phyloP scores from a whole-genome alignment of 2,888 invertebrate genomes.

The Pyrocoelia pectoralis region DNA sequence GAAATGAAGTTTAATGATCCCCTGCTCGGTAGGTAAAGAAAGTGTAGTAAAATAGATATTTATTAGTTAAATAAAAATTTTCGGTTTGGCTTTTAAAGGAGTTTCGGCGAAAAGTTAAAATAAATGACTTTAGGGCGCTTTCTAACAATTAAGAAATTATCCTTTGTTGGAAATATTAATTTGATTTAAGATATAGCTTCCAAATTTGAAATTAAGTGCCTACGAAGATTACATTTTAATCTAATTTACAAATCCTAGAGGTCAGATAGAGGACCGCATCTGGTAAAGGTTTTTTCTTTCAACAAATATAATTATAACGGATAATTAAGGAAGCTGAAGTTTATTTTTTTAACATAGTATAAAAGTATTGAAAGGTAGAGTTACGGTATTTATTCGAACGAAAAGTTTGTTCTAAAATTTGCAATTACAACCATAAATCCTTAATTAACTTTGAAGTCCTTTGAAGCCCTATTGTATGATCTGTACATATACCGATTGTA shows the following conservation, averaged over 20 bases:
- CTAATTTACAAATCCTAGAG: conserved; percentile 10
- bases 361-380: background rate
- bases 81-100: conserved; percentile 28
- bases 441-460: conserved; percentile 9
- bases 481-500: background rate
- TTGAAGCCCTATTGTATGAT: conserved; percentile 3
- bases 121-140: conserved; percentile 23
- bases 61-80: background rate
- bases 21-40: background rate
- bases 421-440: background rate
- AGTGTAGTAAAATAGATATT: background rate
- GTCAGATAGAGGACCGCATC: too few relatives aligned
- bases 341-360: background rate
- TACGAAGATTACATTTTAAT: conserved; percentile 12
- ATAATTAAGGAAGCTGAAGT: background rate
- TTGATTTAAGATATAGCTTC: conserved; percentile 24
- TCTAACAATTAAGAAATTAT: conserved; percentile 30
- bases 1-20: too few relatives aligned
- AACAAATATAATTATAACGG: background rate
- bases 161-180: conserved; percentile 29
- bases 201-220: conserved; percentile 27
- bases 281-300: too few relatives aligned
- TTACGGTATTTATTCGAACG: background rate
- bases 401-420: background rate
- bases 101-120: conserved; percentile 27